A percentile compares a stretch with the other conserved stretches of the same genome.
phyloP scores from a whole-genome alignment of 1,140 invertebrate species.

The Heterodera schachtii region DNA sequence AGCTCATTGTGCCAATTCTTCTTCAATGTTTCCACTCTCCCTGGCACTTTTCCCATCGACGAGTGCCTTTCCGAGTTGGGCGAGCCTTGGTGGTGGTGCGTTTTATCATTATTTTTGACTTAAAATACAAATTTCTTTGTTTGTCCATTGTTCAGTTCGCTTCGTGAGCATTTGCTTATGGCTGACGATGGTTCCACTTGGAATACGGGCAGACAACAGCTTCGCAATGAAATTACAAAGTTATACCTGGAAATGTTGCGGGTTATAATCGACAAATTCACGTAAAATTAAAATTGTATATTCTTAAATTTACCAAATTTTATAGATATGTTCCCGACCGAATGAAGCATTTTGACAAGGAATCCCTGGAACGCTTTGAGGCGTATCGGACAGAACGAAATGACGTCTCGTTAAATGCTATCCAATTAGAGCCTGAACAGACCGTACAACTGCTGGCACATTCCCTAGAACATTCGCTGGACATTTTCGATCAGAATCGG shows the following conservation, averaged over 20 bases:
- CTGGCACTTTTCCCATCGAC: slow-evolving; percentile 31
- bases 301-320: background rate
- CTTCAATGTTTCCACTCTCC: slow-evolving; percentile 27
- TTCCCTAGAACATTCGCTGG: slow-evolving; percentile 12
- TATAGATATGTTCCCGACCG: background rate
- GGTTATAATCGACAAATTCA: background rate
- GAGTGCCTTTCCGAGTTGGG: slow-evolving; percentile 36
- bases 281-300: background rate
- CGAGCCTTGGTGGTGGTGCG: slow-evolving; percentile 28
- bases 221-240: slow-evolving; percentile 7
- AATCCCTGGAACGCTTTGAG: slow-evolving; percentile 19
- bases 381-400: slow-evolving; percentile 26
- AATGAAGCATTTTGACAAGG: slow-evolving; percentile 17
- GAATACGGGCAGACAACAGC: background rate
- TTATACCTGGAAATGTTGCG: slow-evolving; percentile 19
- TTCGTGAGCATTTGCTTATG: slow-evolving; percentile 20
- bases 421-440: slow-evolving; percentile 20
- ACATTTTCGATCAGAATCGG: slow-evolving; percentile 1
- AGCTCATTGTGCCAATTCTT: slow-evolving; percentile 36
- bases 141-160: background rate
- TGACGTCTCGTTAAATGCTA: slow-evolving; percentile 30
- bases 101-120: background rate
- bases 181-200: background rate
- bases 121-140: background rate
- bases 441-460: slow-evolving; percentile 16